Conservation (phyloP, 1,140 invertebrate genomes). For the Achatina immaculata region DNA sequence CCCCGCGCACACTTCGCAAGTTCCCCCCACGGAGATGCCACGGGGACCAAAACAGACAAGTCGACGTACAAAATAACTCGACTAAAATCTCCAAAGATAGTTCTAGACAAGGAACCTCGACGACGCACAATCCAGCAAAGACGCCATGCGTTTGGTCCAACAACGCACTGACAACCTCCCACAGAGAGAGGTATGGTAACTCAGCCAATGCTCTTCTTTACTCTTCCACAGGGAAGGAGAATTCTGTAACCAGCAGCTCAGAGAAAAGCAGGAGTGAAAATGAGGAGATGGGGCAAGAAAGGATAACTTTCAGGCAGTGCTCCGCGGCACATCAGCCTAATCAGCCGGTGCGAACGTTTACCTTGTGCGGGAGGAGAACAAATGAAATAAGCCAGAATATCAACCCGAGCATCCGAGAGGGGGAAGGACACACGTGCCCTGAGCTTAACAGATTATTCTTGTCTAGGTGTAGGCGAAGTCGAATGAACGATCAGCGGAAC, state of each 20-base stretch:
- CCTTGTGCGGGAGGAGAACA: not conserved
- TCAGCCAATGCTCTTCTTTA: not conserved
- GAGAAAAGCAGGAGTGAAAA: not conserved
- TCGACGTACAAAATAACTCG: too few relatives aligned
- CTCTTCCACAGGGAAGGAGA: not conserved
- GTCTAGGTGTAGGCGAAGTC: not conserved
- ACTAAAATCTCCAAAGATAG: too few relatives aligned
- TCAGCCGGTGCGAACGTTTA: not conserved
- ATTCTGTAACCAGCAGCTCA: not conserved
- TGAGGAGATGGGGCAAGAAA: not conserved
- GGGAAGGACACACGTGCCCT: too few relatives aligned
- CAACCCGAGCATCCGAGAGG: not conserved
- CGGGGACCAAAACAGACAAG: too few relatives aligned
- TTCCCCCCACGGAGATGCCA: too few relatives aligned
- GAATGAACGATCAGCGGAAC: not conserved
- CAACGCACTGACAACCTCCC: not conserved
- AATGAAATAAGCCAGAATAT: not conserved
- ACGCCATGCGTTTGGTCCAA: too few relatives aligned
- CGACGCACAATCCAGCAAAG: too few relatives aligned
- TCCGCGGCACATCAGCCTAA: not conserved
- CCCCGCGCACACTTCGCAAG: too few relatives aligned
- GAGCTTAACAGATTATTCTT: not conserved
- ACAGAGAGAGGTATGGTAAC: not conserved
- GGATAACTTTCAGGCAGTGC: not conserved
- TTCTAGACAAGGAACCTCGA: too few relatives aligned